phyloP scores from a whole-genome alignment of 1,140 invertebrate genomes.

The Orchestia grillus region DNA sequence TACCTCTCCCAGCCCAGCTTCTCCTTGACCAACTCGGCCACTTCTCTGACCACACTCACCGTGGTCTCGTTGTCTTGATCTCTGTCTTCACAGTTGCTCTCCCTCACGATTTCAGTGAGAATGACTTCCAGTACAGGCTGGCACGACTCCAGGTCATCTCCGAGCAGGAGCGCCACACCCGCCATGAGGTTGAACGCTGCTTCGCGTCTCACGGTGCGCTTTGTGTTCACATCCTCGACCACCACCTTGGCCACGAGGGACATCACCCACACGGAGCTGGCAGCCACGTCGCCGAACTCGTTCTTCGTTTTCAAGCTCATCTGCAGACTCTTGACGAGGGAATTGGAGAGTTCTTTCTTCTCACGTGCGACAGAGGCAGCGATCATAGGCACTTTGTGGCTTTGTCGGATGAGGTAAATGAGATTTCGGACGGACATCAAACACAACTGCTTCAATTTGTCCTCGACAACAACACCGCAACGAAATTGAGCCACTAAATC shows the following conservation, averaged over 20 bases:
- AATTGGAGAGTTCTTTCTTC: slow-evolving; percentile 16
- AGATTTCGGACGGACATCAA: slow-evolving; percentile 64
- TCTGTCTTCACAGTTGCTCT: slow-evolving; percentile 23
- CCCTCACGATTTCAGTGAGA: slow-evolving; percentile 62
- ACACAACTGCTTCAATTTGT: slow-evolving; percentile 59
- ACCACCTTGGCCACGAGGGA: slow-evolving; percentile 61
- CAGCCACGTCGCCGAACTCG: slow-evolving; percentile 7
- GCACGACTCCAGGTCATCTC: slow-evolving; percentile 49
- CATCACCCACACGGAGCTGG: slow-evolving; percentile 64
- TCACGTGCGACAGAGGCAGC: neutral
- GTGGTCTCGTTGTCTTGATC: slow-evolving; percentile 58
- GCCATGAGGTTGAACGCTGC: slow-evolving; percentile 66
- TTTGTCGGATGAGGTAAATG: slow-evolving; percentile 65
- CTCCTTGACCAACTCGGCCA: slow-evolving; percentile 62
- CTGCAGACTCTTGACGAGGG: neutral
- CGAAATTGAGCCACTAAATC: slow-evolving; percentile 64
- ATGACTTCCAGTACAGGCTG: slow-evolving; percentile 59
- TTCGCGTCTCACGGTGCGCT: slow-evolving; percentile 61
- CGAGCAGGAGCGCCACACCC: slow-evolving; percentile 60
- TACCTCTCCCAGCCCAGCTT: slow-evolving; percentile 64
- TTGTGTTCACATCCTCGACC: slow-evolving; percentile 61
- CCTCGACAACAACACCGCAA: slow-evolving; percentile 56
- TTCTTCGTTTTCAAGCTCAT: neutral
- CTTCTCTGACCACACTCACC: slow-evolving; percentile 58
- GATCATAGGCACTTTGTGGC: slow-evolving; percentile 60